Evolutionary conservation across 1,140 invertebrate species (phyloP), one percentile per base, ranked within the genome.

Genomic region (Ladona fulva): DNA sequence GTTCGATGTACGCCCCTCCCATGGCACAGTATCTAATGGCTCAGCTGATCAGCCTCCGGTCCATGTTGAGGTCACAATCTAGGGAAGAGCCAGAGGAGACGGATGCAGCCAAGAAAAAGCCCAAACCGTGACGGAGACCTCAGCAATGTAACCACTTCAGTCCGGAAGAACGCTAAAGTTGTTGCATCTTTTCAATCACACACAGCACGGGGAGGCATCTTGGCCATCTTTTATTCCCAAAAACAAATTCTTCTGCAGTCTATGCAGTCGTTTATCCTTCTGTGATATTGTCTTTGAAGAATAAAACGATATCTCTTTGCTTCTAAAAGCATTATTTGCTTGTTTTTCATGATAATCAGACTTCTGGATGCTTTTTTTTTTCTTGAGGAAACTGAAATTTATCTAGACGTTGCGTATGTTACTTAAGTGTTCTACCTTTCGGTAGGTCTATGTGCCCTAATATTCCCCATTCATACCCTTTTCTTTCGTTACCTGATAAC

Each of bases 21-120:
- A 84, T 87, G 0, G 84, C 89, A 79, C 87, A 87, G 52, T 93
- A 92, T 83, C 92, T 92, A 5, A 92, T 93, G 89, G 89, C 91
- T 78, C 92, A 92, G 84, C 82, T 92, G 79, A 92, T 91, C 29
- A 93, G 91, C 81, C 84, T 93, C n/a, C 92, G 91, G 82, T 82
- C 81, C 74, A 85, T 85, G 59, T 29, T 78, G 22, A 22, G 44
- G 10, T 11, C 10, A 11, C 44, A 19, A 19, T 52, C 44, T 52
- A 19, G 10, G 10, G 44, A 52, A 19, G 44, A 83, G 25, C 80
- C 88, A 10, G 88, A 88, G 16, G 86, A 90, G 25, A 88, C 88
- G 8, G 86, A 85, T 3, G 84, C 86, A 22, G 88, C 87, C 24
- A 87, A 86, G 14, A 81, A 90, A 25, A 78, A 84, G 75, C 29